These are phyloP conservation scores for Listrodromus nycthemerus DNA, from an alignment of 2,888 invertebrate genomes.

Conservation along the genomic window DNA sequence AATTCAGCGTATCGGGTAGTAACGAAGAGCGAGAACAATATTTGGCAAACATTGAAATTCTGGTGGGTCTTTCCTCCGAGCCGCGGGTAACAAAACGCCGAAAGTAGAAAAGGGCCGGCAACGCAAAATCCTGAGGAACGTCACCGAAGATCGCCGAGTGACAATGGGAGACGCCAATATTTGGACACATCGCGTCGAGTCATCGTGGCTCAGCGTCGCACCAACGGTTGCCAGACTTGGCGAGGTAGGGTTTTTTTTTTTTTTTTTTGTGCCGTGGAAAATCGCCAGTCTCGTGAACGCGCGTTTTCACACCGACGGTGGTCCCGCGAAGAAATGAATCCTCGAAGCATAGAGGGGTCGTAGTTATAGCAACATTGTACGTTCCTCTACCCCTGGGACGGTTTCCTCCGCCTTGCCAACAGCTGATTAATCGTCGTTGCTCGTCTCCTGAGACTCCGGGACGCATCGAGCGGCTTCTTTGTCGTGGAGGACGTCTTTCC, in stretches of 20 bases:
- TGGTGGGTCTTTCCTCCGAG: background rate
- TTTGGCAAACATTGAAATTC: slow-evolving; percentile 8
- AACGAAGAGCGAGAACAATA: slow-evolving; percentile 6
- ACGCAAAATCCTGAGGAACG: slow-evolving; percentile 53
- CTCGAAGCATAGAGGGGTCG: slow-evolving; percentile 28
- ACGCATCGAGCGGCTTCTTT: slow-evolving; percentile 82
- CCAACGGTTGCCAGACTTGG: background rate
- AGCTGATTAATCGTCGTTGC: slow-evolving; percentile 84
- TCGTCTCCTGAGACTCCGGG: slow-evolving; percentile 78
- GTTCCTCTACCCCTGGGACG: slow-evolving; percentile 75
- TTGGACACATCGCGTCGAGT: slow-evolving; percentile 80
- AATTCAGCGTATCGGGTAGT: too few relatives aligned
- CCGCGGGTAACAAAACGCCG: background rate
- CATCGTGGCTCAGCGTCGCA: slow-evolving; percentile 71
- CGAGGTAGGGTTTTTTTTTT: background rate
- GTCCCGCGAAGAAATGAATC: slow-evolving; percentile 47
- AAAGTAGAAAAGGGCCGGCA: slow-evolving; percentile 14
- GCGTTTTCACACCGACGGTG: slow-evolving; percentile 52
- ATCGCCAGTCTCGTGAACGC: slow-evolving; percentile 39
- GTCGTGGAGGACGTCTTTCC: slow-evolving; percentile 71
- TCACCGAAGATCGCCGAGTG: slow-evolving; percentile 17
- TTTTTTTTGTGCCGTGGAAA: slow-evolving; percentile 32
- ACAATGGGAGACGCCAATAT: slow-evolving; percentile 76
- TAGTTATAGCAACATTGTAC: slow-evolving; percentile 80
- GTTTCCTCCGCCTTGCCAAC: slow-evolving; percentile 82